Base-by-base conservation (phyloP, 2,113 vertebrate species). In the Callithrix jacchus region DNA sequence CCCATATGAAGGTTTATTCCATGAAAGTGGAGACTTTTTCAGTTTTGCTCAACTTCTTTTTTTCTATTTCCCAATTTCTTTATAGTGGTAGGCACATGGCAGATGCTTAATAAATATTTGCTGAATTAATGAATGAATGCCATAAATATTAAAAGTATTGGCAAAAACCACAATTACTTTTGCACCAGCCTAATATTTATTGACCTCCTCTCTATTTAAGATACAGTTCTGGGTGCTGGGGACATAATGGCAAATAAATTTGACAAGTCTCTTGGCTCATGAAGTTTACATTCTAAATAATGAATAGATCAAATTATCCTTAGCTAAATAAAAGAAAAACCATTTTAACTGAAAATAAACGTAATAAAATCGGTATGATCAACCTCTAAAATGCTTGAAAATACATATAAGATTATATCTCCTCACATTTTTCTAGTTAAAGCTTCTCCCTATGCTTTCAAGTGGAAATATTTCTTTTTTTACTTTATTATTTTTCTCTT, bases 351-450 rank as follows among this genome's bases (percentile, higher is more conserved):
- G 7, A 81, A 68, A 93, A 16, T 42, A 88, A 37, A 42, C 2
- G 35, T 52, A 13, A 81, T 81, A 30, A 73, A 56, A 84, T 11
- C 7, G 52, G 25, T 79, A 32, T 35, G 21, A 21, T 52, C 54
- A 91, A 91, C 13, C 40, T 93, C 54, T 83, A 81, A 87, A 83
- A 89, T 87, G 4, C 37, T 64, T 93, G 45, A 49, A 77, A 91
- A 71, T 71, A 81, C 35, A 56, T 21, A 58, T 16, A 68, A 91
- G 21, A 56, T 20, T 77, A 27, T 86, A 54, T 89, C 17, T 87
- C 30, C 42, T 84, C 6, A n/a, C 82, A 49, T 73, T 95, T 97
- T 92, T 68, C 37, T 79, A 47, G 18, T 91, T 56, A 71, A 94
- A 92, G 88, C 25, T 74, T 91, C 35, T 76, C 49, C 25, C 17